Conservation (phyloP, 2,797 vertebrate species). For the Gouania willdenowi region DNA sequence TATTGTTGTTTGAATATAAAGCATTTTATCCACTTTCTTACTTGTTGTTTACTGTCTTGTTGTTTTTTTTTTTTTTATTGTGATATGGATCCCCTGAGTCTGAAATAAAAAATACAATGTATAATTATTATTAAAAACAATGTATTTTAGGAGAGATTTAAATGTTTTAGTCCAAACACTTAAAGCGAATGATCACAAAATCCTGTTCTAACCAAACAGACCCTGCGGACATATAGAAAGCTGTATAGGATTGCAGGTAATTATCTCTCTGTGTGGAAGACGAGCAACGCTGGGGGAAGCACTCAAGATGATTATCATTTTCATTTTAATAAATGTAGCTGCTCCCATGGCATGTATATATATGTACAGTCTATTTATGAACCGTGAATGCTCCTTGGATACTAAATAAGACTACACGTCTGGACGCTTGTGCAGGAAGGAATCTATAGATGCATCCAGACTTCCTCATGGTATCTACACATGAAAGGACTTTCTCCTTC, state of each 20-base stretch:
- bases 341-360: slow-evolving; percentile 45
- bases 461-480: slow-evolving; percentile 35
- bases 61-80: too few species aligned
- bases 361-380: slow-evolving; percentile 48
- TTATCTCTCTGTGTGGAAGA: slow-evolving; percentile 54
- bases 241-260: slow-evolving; percentile 25
- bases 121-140: too few species aligned
- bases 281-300: slow-evolving; percentile 42
- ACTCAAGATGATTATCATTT: slow-evolving; percentile 53
- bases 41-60: too few species aligned
- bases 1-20: too few species aligned
- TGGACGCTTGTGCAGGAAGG: slow-evolving; percentile 27
- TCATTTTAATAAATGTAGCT: slow-evolving; percentile 64
- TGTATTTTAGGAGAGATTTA: too few species aligned
- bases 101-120: too few species aligned
- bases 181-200: slow-evolving; percentile 4
- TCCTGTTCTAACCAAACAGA: neutral
- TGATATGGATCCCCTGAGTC: too few species aligned
- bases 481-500: slow-evolving; percentile 38
- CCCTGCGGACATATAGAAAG: slow-evolving; percentile 6
- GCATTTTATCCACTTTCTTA: too few species aligned
- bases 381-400: slow-evolving; percentile 20
- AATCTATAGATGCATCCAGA: slow-evolving; percentile 35
- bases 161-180: too few species aligned
- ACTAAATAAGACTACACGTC: slow-evolving; percentile 27